phyloP scores from a whole-genome alignment of 2,113 vertebrate genomes.

The Gymnogyps californianus region DNA sequence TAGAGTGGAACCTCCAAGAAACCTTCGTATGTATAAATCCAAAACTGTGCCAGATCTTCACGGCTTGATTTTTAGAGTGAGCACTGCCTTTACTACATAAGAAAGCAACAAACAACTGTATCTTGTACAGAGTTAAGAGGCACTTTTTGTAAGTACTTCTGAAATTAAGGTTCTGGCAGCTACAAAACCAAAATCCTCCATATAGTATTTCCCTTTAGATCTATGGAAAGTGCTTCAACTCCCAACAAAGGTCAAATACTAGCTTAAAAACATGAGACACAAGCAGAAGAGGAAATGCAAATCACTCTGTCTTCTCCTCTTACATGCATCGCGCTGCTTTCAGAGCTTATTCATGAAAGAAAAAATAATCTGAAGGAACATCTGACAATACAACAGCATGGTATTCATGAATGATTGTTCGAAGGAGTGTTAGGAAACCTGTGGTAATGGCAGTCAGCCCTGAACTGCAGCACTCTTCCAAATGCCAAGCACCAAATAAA shows the following conservation, averaged over 20 bases:
- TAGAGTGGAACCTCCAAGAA: neutral
- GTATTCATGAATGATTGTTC: neutral
- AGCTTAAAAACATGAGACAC: neutral
- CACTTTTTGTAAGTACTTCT: neutral
- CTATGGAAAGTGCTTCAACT: neutral
- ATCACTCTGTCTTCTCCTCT: neutral
- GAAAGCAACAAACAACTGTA: neutral
- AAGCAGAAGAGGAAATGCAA: neutral
- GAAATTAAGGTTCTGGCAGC: neutral
- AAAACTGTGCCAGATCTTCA: neutral
- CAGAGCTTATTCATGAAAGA: neutral
- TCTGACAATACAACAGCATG: neutral
- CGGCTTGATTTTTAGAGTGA: neutral
- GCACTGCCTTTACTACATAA: neutral
- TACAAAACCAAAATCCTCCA: neutral
- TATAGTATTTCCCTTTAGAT: neutral
- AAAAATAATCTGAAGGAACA: neutral
- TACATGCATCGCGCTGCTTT: neutral
- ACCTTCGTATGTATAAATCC: neutral
- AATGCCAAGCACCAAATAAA: neutral
- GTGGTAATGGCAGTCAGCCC: neutral
- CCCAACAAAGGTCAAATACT: neutral
- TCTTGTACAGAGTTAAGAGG: neutral
- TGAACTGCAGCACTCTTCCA: neutral
- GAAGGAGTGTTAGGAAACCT: neutral